Evolutionary conservation across 2,888 invertebrate species (phyloP), one percentile per base, ranked within the genome.

Genomic region (Drosophila barbarae): DNA sequence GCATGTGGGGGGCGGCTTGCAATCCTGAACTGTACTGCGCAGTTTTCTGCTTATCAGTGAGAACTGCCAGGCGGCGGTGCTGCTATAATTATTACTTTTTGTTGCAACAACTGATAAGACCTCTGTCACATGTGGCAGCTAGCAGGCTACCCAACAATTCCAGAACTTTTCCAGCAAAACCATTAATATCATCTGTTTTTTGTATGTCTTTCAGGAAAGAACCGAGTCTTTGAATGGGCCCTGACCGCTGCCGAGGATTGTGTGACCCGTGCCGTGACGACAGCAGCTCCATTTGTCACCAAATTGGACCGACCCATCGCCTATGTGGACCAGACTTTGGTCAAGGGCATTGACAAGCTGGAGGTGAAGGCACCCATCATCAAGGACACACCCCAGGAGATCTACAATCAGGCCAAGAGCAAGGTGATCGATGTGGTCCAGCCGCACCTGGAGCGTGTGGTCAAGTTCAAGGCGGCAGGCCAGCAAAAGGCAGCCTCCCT

Each of bases 141-240:
- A 10, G n/a, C 23, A 4, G 3, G 23, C 23, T 23, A 23, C 3
- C 15, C 12, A 15, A 10, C 13, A 32, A 1, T 46, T 46, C 18
- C 30, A 46, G 30, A 46, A 32, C 18, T 47, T 47, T 30, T 32
- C 28, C 7, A 26, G n/a, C 26, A n/a, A 34, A 34, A 5, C 26
- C 23, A 41, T 21, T 26, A 54, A 26, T 28, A 9, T 23, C 55
- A 6, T 13, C 12, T 35, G 3, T 26, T 26, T 26, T 4, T 0
- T 3, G 36, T 13, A 28, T 49, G 9, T 9, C 54, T 78, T 81
- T 13, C 71, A 92, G 93, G 92, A 55, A 92, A 92, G 18, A 93
- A 93, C 85, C 91, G 92, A 5, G 90, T 93, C 52, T 90, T 93
- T 21, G 93, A 92, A 88, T 94, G 93, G 93, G 93, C 93, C 0